Evolutionary conservation across 2,797 vertebrate species (phyloP), one percentile per base, ranked within the genome.

Genomic region (Sebastes minor): DNA sequence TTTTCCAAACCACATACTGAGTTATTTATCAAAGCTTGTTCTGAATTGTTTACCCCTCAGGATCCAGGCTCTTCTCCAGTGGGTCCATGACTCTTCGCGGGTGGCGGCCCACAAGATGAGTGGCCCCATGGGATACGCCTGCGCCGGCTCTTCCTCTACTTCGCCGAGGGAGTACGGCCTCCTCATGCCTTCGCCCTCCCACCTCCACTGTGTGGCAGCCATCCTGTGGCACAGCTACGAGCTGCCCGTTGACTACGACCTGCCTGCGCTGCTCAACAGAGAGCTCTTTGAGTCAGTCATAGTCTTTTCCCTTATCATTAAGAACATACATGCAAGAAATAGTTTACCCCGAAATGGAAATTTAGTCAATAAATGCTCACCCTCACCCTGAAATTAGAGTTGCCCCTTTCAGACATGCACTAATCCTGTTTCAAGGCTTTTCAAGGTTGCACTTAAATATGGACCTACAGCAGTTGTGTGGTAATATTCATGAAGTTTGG

Each of bases 141-240:
- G 92, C 46, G 93, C 93, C 28, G 46, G 81, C 67, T 84, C 86
- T 6, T 85, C 92, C 7, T 92, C 91, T 2, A 82, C 93, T 3
- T 97, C 97, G 0, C 86, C 96, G 0, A 92, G 97, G 78, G 99
- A 99, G 80, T 99, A 98, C 22, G 99, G 99, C 59, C 97, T 99
- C 59, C 92, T 99, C 81, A 99, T 99, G 98, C 99, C 99, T 0
- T 99, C 99, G 0, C 99, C 99, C 18, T 99, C 99, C 74, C 99
- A 99, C 89, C 94, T 99, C 86, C 99, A 99, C 93, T 99, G 99
- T 0, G 98, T 99, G 42, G 98, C 99, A 8, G 97, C 98, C 53
- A 97, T 99, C 94, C 81, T 99, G 73, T 99, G 99, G 99, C 98
- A 99, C 80, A 99, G 99, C 91, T 99, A 98, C 0, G 98, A 99